phyloP scores from a whole-genome alignment of 1,140 invertebrate genomes.

The Drosophila santomea region DNA sequence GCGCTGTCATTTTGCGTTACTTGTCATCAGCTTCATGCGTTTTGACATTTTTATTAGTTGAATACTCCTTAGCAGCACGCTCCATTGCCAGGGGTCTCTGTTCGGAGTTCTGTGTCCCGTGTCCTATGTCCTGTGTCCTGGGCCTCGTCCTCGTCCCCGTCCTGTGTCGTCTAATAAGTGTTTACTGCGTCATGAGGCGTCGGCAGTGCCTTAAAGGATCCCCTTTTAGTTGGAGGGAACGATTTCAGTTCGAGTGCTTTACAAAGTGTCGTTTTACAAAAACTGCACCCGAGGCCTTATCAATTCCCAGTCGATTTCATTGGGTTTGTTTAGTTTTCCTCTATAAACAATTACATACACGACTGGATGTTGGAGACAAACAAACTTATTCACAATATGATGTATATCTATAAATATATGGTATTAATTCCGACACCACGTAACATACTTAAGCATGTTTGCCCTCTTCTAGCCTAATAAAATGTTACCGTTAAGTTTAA shows the following conservation, averaged over 20 bases:
- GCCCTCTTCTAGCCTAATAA: too few relatives aligned
- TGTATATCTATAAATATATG: too few relatives aligned
- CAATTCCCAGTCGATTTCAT: conserved; percentile 51
- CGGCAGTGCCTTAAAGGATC: conserved; percentile 67
- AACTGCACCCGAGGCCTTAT: conserved; percentile 37
- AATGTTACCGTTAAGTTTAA: background rate
- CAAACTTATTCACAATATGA: too few relatives aligned
- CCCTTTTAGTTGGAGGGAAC: conserved; percentile 13
- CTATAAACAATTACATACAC: background rate
- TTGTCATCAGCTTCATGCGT: conserved; percentile 82
- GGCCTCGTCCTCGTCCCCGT: background rate
- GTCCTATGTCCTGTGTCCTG: background rate
- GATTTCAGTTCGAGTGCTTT: conserved; percentile 24
- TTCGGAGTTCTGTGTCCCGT: conserved; percentile 7
- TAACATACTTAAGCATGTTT: background rate
- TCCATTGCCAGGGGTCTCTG: conserved; percentile 60
- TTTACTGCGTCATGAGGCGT: conserved; percentile 65
- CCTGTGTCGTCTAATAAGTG: conserved; percentile 76
- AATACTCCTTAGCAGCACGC: conserved; percentile 79
- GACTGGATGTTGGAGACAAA: background rate
- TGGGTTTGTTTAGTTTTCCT: background rate
- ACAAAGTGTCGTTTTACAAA: conserved; percentile 45
- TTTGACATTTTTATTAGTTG: conserved; percentile 83
- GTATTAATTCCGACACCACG: too few relatives aligned
- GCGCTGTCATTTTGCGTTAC: conserved; percentile 72